Percentiles rank a stretch among this genome's conserved stretches.
Evolutionary conservation across 1,140 invertebrate species (phyloP).

Genomic region (Halyomorpha halys): DNA sequence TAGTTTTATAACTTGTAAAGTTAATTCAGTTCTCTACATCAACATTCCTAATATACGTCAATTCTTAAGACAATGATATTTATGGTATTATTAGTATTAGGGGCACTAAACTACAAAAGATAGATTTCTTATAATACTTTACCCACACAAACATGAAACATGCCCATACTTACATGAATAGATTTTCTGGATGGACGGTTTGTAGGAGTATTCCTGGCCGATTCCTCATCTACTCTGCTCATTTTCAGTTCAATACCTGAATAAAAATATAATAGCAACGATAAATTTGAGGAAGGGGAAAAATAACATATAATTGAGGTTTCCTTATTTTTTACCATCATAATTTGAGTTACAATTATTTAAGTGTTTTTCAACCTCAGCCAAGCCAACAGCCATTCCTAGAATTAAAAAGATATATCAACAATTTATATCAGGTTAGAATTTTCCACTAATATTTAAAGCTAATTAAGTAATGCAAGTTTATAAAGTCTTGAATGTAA

Average conservation of each 20-base stretch:
- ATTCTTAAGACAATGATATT: too few relatives aligned
- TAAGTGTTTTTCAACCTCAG: conserved; percentile 38
- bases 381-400: conserved; percentile 63
- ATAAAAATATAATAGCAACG: conserved; percentile 18
- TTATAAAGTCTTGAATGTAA: too few relatives aligned
- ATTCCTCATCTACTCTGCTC: conserved; percentile 62
- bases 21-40: too few relatives aligned
- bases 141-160: too few relatives aligned
- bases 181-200: conserved; percentile 24
- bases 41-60: too few relatives aligned
- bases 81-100: too few relatives aligned
- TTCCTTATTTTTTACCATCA: conserved; percentile 32
- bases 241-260: conserved; percentile 38
- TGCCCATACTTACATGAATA: conserved; percentile 30
- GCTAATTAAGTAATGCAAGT: too few relatives aligned
- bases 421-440: too few relatives aligned
- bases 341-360: conserved; percentile 30
- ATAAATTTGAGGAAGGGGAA: background rate
- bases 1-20: too few relatives aligned
- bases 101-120: too few relatives aligned
- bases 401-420: conserved; percentile 25
- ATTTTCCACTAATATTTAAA: too few relatives aligned
- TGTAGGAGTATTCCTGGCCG: conserved; percentile 30
- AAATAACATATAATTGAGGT: background rate
- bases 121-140: too few relatives aligned